Percentiles rank a stretch among this genome's conserved stretches.
Conservation (phyloP, 2,113 vertebrate species). For the Leptobrachium ailaonicum region DNA sequence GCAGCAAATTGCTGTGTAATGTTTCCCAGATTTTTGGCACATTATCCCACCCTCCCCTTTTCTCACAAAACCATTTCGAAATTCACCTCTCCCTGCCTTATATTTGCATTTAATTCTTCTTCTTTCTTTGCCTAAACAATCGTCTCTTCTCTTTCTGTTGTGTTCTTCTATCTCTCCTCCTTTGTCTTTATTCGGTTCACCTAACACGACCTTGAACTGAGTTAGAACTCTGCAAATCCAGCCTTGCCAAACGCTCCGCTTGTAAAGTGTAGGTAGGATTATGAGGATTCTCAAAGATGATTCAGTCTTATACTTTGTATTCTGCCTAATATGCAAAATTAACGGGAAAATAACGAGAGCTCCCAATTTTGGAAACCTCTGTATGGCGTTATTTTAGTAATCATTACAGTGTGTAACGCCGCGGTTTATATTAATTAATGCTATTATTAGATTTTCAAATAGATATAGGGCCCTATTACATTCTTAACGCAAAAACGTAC, state of each 20-base stretch:
- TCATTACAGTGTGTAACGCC: no score
- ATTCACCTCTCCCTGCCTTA: not conserved
- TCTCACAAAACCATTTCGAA: not conserved
- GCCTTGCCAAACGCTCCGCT: not conserved
- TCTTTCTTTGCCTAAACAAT: not conserved
- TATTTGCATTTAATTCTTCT: not conserved
- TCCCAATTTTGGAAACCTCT: no score
- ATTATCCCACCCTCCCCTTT: not conserved
- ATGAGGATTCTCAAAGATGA: not conserved
- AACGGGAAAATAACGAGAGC: no score
- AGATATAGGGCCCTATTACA: no score
- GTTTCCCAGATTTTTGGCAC: conserved; percentile 24
- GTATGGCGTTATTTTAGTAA: no score
- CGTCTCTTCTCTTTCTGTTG: not conserved
- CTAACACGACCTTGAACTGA: conserved; percentile 28
- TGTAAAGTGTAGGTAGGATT: not conserved
- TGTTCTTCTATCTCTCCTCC: not conserved
- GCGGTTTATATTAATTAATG: no score
- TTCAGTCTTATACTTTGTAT: no score
- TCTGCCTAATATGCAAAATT: no score
- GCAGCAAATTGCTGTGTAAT: conserved; percentile 26
- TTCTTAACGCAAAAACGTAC: no score
- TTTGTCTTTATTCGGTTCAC: not conserved
- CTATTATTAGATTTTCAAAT: no score
- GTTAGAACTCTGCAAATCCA: conserved; percentile 18